Evolutionary conservation across 2,113 vertebrate species (phyloP), one percentile per base, ranked within the genome.

Genomic region (Raja brachyura): DNA sequence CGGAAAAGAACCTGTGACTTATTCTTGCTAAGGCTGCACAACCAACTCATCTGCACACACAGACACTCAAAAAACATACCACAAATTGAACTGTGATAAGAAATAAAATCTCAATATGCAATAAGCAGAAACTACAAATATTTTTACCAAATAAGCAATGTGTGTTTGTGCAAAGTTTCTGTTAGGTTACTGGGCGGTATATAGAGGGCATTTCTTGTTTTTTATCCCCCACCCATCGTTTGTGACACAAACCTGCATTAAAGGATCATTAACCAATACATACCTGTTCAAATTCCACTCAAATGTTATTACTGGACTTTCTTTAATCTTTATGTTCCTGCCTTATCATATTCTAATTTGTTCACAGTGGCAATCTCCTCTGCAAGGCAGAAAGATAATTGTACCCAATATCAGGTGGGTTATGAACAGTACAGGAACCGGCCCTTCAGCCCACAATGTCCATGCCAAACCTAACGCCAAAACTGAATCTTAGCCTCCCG

Each of bases 241-340:
- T 88, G 59, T 33, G 83, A 31, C 83, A 88, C 61, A 31, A 16
- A 31, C 13, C 59, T 88, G 11, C 83, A 63, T 13, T 31, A 31
- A 63, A 88, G 83, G 59, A 9, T 16, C 83, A 88, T 88, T 88
- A 88, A 88, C 56, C 2, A 88, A 88, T 63, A 63, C 59, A 63
- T 63, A 31, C 16, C 59, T 88, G 59, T 88, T 63, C 59, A 88
- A 88, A 88, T 88, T 88, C 16, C 59, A 31, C 59, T 88, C 18
- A 14, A 66, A 88, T 86, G 59, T 86, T 54, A 81, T 81, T 86
- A 61, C 56, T 86, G 10, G 11, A 68, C 81, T 61, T 86, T 86
- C 2, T 28, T 86, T 86, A 59, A 61, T 59, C 54, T 14, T 59
- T 59, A 61, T 56, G 20, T 83, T 78, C 78, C 39, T 31, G 74